phyloP scores from a whole-genome alignment of 1,140 invertebrate genomes.

The Charaxes varanes region DNA sequence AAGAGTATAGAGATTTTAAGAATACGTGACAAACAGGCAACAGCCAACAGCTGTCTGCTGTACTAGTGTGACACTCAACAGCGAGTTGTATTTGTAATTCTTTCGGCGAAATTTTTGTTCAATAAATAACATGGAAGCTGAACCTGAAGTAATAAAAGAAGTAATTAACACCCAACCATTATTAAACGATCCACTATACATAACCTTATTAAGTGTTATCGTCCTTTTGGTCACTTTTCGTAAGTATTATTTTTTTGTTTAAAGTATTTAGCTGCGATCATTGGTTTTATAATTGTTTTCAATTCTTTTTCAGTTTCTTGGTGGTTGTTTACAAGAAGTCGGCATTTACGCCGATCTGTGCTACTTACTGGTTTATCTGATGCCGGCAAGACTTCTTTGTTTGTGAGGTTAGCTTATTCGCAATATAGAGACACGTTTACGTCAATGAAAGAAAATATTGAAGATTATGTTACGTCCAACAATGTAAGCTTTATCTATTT shows the following conservation, averaged over 20 bases:
- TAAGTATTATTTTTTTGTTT: conserved; percentile 42
- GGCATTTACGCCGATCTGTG: conserved; percentile 76
- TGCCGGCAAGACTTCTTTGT: conserved; percentile 90
- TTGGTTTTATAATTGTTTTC: conserved; percentile 7
- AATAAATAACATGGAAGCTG: conserved; percentile 28
- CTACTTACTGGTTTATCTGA: conserved; percentile 89
- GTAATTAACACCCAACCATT: conserved; percentile 61
- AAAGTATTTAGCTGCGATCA: no score
- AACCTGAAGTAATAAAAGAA: conserved; percentile 61
- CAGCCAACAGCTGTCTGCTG: no score
- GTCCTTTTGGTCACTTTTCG: conserved; percentile 52
- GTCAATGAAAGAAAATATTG: conserved; percentile 89
- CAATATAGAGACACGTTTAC: conserved; percentile 86
- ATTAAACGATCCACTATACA: conserved; percentile 57
- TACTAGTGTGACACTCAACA: no score
- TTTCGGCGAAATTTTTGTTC: conserved; percentile 2
- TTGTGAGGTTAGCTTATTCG: conserved; percentile 81
- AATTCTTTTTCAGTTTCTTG: conserved; percentile 69
- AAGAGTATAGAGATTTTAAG: no score
- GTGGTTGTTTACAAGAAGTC: conserved; percentile 74
- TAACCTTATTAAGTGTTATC: conserved; percentile 60
- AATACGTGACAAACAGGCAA: no score
- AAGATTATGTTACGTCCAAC: conserved; percentile 74
- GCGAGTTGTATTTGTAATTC: no score
- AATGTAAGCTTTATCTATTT: conserved; percentile 34